Base-by-base conservation (phyloP, 2,113 vertebrate species). In the Neoarius graeffei region DNA sequence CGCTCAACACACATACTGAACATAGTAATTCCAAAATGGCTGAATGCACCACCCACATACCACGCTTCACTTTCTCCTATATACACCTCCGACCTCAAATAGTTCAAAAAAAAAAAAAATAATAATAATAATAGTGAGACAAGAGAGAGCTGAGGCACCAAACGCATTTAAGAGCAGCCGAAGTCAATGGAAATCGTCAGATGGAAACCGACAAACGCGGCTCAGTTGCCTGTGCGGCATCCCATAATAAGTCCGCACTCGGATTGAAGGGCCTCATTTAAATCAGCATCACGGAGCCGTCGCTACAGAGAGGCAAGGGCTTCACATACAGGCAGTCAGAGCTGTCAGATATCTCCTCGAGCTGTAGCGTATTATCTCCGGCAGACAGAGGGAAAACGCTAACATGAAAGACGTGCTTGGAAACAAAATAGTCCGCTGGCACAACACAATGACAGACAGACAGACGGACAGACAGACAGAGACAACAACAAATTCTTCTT, bases 121-220 rank as follows among this genome's bases (percentile, higher is more conserved):
- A 86, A 84, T 60, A 54, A 90, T 88, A 89, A 85, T 87, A 11
- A 15, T 6, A 59, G 79, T 30, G 76, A 81, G 86, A 87, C 66
- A 77, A 35, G 83, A 71, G 79, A 85, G 90, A 91, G 83, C 89
- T 42, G 59, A 87, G 74, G 89, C 48, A 90, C 91, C 92, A 91
- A 93, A 91, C 89, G 88, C 91, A 90, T 94, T 92, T 93, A 86
- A 90, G 89, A 91, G 90, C 87, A 93, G 73, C 81, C 88, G 90
- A 92, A 92, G 93, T 89, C 87, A 91, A 42, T 30, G 91, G 90
- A 42, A 42, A 42, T 42, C 42, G 3, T 42, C 42, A 42, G 42
- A 42, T 35, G 91, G 90, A 93, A 94, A 94, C 90, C 90, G 90
- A 93, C 93, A 93, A 94, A 94, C 91, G 90, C 92, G 92, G 88